These are phyloP conservation scores for Drosophila borealis DNA, from an alignment of 2,888 invertebrate genomes.

Conservation along the genomic window DNA sequence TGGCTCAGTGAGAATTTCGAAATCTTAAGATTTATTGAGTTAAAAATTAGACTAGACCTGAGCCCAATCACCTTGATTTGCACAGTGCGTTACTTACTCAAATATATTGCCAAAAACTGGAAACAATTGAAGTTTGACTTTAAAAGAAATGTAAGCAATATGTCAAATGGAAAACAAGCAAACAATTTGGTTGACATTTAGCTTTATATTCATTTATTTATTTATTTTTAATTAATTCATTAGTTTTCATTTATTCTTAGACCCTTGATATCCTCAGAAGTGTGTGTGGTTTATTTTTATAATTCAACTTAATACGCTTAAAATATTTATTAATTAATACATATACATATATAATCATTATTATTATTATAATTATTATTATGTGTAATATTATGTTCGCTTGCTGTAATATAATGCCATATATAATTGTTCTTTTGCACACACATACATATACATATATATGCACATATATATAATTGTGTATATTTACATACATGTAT, in stretches of 20 bases:
- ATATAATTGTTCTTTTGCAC: conserved; percentile 57
- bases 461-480: conserved; percentile 28
- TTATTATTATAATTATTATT: conserved; percentile 44
- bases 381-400: conserved; percentile 60
- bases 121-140: no score
- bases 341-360: conserved; percentile 64
- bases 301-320: conserved; percentile 76
- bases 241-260: conserved; percentile 83
- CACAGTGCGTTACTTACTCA: no score
- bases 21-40: no score
- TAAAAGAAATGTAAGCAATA: no score
- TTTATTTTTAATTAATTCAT: conserved; percentile 83
- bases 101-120: no score
- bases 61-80: no score
- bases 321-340: conserved; percentile 63
- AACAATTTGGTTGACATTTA: conserved; percentile 66
- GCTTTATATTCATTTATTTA: conserved; percentile 79
- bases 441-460: conserved; percentile 33
- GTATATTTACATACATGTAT: conserved; percentile 15
- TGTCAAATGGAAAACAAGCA: neutral
- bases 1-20: no score
- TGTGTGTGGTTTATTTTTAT: conserved; percentile 73
- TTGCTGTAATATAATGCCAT: conserved; percentile 74
- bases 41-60: no score
- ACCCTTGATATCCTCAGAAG: conserved; percentile 85